phyloP scores from a whole-genome alignment of 2,888 invertebrate genomes.

The Seira ritae region DNA sequence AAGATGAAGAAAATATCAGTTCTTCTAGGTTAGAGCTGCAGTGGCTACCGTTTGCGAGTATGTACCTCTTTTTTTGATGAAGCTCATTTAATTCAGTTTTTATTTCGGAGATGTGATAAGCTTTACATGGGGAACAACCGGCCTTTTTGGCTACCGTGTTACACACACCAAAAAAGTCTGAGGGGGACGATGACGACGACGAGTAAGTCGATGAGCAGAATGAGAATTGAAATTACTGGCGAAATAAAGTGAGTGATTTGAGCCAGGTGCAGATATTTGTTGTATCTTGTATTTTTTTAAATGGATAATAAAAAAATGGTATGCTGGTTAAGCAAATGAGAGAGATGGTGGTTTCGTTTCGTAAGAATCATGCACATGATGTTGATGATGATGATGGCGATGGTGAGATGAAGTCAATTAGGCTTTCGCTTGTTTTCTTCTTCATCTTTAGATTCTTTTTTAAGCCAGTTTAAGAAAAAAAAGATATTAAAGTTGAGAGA shows the following conservation, averaged over 20 bases:
- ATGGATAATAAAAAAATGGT: constrained; percentile 32
- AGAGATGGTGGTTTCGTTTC: background rate
- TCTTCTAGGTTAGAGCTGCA: background rate
- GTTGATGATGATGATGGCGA: no score
- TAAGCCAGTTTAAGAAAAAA: background rate
- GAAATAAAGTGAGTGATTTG: background rate
- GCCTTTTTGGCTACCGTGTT: constrained; percentile 27
- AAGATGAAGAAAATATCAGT: background rate
- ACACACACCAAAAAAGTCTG: constrained; percentile 6
- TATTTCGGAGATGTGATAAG: constrained; percentile 11
- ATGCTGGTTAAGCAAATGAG: constrained; percentile 11
- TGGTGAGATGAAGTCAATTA: constrained; percentile 49
- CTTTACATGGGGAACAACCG: constrained; percentile 31
- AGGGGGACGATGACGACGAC: no score
- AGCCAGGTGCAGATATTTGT: background rate
- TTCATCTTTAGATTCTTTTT: background rate
- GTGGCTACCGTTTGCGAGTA: background rate
- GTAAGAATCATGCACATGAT: background rate
- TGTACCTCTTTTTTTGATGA: background rate
- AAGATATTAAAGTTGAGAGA: background rate
- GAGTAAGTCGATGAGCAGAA: no score
- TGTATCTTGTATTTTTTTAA: background rate
- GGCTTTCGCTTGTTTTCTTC: constrained; percentile 30
- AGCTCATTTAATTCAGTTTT: constrained; percentile 11
- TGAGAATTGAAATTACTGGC: no score